phyloP scores from a whole-genome alignment of 2,113 vertebrate species.

The Murina feae region DNA sequence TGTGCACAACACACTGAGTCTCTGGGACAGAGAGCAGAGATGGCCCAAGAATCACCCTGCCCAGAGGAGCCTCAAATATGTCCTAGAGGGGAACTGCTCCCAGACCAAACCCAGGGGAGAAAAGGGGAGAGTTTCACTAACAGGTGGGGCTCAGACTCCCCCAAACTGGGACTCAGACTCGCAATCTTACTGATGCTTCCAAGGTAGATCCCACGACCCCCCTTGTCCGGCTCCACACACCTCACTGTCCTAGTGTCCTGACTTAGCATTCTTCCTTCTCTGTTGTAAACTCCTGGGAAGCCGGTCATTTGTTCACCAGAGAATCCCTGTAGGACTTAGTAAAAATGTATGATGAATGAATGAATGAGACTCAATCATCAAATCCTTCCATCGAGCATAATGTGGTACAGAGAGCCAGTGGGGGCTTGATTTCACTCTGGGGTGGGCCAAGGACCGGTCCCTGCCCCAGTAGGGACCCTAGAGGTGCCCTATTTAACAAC shows the following conservation, averaged over 20 bases:
- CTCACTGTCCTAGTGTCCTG: background rate
- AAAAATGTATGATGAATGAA: background rate
- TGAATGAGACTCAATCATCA: background rate
- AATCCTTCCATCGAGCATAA: background rate
- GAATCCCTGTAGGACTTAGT: background rate
- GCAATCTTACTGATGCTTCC: background rate
- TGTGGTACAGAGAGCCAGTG: background rate
- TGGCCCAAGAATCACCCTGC: background rate
- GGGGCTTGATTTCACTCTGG: background rate
- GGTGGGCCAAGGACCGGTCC: background rate
- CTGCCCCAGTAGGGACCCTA: rapidly evolving
- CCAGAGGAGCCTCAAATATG: background rate
- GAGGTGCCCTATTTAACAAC: background rate
- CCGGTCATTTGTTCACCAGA: background rate
- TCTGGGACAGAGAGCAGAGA: background rate
- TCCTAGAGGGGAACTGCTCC: background rate
- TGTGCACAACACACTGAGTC: background rate
- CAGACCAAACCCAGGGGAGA: background rate
- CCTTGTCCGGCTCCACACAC: background rate
- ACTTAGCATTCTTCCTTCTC: background rate
- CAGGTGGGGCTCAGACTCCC: background rate
- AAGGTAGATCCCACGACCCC: background rate
- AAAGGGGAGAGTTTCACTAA: background rate
- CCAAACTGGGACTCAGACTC: rapidly evolving
- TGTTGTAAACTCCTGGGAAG: background rate